A percentile compares a stretch with the other conserved stretches of the same genome.
Evolutionary conservation across 2,113 vertebrate genomes (phyloP).

Genomic region (Geothlypis trichas): DNA sequence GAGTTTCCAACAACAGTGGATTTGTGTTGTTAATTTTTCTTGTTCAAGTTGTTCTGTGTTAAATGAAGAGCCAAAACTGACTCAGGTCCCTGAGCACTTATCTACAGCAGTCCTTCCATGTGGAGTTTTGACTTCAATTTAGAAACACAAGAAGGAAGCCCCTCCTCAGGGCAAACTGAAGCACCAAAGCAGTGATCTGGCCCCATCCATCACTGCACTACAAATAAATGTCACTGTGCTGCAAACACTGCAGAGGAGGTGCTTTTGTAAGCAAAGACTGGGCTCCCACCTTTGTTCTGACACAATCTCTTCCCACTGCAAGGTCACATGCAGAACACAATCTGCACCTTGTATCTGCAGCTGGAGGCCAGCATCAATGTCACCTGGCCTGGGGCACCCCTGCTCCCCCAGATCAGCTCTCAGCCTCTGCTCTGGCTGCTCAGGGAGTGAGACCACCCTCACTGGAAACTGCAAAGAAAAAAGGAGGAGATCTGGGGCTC

Average conservation of each 20-base stretch:
- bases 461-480: neutral
- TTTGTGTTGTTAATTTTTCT: neutral
- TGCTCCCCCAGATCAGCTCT: neutral
- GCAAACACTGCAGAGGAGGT: neutral
- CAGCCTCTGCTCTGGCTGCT: neutral
- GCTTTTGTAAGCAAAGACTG: neutral
- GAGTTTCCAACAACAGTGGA: neutral
- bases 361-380: neutral
- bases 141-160: neutral
- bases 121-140: neutral
- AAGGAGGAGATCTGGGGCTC: neutral
- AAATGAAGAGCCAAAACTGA: neutral
- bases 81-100: neutral
- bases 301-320: neutral
- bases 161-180: neutral
- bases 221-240: neutral
- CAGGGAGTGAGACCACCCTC: conserved; percentile 4
- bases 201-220: neutral
- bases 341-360: neutral
- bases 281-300: neutral
- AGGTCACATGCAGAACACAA: neutral
- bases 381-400: neutral
- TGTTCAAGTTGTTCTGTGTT: rapidly evolving
- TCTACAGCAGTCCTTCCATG: rapidly evolving
- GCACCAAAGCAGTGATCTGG: neutral